Base-by-base conservation (phyloP, 2,113 vertebrate species). In the Phylloscopus trochilus region DNA sequence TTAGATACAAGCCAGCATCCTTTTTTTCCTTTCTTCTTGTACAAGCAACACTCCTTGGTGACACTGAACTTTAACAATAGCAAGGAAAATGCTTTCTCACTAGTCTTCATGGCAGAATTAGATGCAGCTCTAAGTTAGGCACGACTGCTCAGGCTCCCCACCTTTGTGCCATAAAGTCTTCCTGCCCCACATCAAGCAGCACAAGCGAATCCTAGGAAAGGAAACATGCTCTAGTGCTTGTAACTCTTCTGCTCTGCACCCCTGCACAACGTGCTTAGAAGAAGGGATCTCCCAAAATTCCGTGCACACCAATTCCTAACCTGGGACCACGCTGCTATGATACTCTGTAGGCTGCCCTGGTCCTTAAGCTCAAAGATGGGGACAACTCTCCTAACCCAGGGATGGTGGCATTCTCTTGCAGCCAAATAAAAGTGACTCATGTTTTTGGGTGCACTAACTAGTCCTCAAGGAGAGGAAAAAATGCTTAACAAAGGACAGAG, bases 161-260 rank as follows among this genome's bases (percentile, higher is more conserved):
- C 33, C 35, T 86, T 73, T 5, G 3, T 26, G 23, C 60, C 63
- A 26, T 0, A 0, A 69, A 62, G 21, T 12, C 33, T 41, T 66
- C 63, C 46, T 75, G 60, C 43, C n/a, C 44, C 51, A 67, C 2
- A 3, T 41, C 27, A 74, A 70, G 67, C 27, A 87, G 39, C 20
- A 39, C 1, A 1, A 49, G 26, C 0, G 28, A 89, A 33, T 19
- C 15, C 43, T 59, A 52, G 27, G 88, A 73, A 8, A 52, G 2
- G 7, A 77, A 80, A 79, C 0, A 0, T 0, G 1, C 21, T 49
- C 60, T 10, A 55, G 39, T 46, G 46, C n/a, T 70, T 15, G 14
- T 21, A 63, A 59, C 8, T 77, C 58, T 59, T 83, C 64, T 72
- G 35, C 66, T 52, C 60, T 56, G 23, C 26, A 11, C 9, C 5